phyloP scores from a whole-genome alignment of 2,113 vertebrate species.

The Heliornis fulica region DNA sequence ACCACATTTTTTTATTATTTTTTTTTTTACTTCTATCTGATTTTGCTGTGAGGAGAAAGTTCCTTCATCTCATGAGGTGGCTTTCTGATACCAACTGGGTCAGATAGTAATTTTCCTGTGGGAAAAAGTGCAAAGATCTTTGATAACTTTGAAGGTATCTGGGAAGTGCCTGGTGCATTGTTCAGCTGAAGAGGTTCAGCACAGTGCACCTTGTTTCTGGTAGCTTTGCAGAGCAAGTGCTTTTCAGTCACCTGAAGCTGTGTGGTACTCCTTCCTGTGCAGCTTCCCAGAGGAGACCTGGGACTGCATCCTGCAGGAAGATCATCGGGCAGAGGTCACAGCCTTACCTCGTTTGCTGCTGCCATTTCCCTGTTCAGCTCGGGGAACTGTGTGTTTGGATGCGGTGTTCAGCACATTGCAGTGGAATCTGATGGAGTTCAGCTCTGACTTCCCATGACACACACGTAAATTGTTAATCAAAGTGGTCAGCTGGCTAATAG shows the following conservation, averaged over 20 bases:
- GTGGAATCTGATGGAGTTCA: neutral
- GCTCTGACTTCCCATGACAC: slow-evolving; percentile 6
- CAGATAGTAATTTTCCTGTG: neutral
- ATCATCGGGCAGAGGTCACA: slow-evolving; percentile 17
- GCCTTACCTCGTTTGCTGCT: neutral
- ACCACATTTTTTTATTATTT: neutral
- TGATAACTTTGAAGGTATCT: neutral
- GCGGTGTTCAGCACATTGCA: slow-evolving; percentile 6
- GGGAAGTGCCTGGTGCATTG: neutral
- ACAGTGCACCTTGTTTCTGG: neutral
- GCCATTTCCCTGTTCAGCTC: neutral
- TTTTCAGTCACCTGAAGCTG: neutral
- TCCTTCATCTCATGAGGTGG: neutral
- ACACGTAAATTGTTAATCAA: slow-evolving; percentile 29
- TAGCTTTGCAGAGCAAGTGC: neutral
- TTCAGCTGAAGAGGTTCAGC: neutral
- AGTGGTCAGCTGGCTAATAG: neutral
- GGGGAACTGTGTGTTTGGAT: neutral
- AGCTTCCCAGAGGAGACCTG: neutral
- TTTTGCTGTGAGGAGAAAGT: neutral
- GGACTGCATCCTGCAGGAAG: neutral
- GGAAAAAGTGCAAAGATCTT: neutral
- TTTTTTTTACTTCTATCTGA: neutral
- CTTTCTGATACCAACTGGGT: neutral
- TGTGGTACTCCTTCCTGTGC: neutral